These are phyloP conservation scores for Hirudinaria manillensis DNA, from an alignment of 2,888 invertebrate species.

Conservation along the genomic window DNA sequence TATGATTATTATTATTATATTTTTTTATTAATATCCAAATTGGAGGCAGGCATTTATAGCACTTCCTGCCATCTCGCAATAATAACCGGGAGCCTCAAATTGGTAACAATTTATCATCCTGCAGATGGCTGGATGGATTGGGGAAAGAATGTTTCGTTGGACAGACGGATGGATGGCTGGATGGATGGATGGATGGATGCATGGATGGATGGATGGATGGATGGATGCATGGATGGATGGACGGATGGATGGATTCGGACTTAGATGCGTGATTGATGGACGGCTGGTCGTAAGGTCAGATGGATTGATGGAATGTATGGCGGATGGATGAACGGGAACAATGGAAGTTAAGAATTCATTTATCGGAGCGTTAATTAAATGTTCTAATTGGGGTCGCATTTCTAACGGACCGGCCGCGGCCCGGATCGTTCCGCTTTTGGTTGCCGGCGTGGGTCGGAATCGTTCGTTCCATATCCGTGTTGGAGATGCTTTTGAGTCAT, in stretches of 20 bases:
- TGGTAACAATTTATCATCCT: constrained; percentile 1
- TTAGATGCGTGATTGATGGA: not conserved
- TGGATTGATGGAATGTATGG: not conserved
- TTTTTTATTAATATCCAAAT: too few relatives aligned
- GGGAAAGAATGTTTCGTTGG: not conserved
- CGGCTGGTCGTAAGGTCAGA: not conserved
- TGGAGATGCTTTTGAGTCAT: too few relatives aligned
- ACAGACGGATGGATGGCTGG: not conserved
- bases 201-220: not conserved
- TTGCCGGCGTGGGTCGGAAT: too few relatives aligned
- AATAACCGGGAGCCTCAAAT: not conserved
- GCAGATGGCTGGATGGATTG: too few relatives aligned
- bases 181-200: not conserved
- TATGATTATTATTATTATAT: not conserved
- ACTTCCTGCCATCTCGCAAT: not conserved
- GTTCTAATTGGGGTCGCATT: too few relatives aligned
- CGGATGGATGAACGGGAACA: constrained; percentile 1
- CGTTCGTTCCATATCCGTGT: too few relatives aligned
- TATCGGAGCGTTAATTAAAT: too few relatives aligned
- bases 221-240: constrained; percentile 10
- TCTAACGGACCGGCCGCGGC: too few relatives aligned
- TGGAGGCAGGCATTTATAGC: too few relatives aligned
- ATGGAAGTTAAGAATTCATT: too few relatives aligned
- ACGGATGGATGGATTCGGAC: not conserved
- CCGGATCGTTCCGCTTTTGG: too few relatives aligned